Conservation (phyloP, 2,113 vertebrate species). For the Calyptommatus sinebrachiatus region DNA sequence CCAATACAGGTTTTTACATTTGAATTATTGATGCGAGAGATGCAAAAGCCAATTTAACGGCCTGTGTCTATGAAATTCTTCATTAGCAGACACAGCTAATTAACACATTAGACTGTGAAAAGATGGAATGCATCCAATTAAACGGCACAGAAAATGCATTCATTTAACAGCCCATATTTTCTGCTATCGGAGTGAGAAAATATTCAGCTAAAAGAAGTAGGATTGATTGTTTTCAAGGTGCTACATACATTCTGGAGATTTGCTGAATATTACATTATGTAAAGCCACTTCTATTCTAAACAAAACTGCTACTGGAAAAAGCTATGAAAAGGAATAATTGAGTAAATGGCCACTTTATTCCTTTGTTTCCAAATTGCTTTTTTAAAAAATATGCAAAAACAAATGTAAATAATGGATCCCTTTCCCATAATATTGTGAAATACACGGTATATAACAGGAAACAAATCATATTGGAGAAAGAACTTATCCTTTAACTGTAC, state of each 20-base stretch:
- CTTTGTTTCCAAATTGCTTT: background rate
- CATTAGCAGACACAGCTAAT: constrained; percentile 25
- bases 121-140: background rate
- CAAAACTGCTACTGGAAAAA: constrained; percentile 36
- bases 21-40: constrained; percentile 11
- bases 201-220: constrained; percentile 53
- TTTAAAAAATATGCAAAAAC: background rate
- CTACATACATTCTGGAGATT: background rate
- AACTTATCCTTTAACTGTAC: background rate
- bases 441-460: background rate
- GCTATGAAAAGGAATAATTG: constrained; percentile 22
- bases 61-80: constrained; percentile 34
- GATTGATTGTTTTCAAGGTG: background rate
- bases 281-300: constrained; percentile 23
- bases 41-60: constrained; percentile 19
- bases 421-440: background rate
- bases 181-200: constrained; percentile 53
- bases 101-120: constrained; percentile 25
- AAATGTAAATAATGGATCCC: background rate
- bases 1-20: constrained; percentile 1
- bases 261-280: background rate
- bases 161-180: constrained; percentile 47
- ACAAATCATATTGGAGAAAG: background rate
- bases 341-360: background rate
- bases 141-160: constrained; percentile 53